Evolutionary conservation across 2,797 vertebrate genomes (phyloP).

Genomic region (Champsocephalus esox): DNA sequence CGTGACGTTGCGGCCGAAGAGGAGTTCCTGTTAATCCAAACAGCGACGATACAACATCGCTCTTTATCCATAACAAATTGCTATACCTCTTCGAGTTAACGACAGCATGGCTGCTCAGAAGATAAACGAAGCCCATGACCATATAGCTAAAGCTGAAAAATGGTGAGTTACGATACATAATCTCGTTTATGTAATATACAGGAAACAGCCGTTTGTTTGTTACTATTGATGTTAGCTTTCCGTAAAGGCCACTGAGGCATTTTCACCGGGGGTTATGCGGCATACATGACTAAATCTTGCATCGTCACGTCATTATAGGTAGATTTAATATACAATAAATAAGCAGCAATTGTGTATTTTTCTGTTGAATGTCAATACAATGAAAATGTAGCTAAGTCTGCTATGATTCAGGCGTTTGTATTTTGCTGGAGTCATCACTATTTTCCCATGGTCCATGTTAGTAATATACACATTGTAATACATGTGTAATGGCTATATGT

Average conservation of each 20-base stretch:
- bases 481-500: too few relatives aligned
- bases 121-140: slow-evolving; percentile 97
- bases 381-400: not conserved
- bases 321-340: not conserved
- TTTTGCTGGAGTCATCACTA: slow-evolving; percentile 1
- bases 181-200: not conserved
- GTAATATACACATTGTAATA: too few relatives aligned
- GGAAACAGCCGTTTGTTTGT: slow-evolving; percentile 3
- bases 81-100: not conserved
- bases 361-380: not conserved
- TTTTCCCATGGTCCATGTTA: too few relatives aligned
- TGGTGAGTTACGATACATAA: slow-evolving; percentile 81
- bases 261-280: slow-evolving; percentile 9
- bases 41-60: slow-evolving; percentile 43
- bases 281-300: not conserved
- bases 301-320: too few relatives aligned
- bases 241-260: slow-evolving; percentile 54
- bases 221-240: slow-evolving; percentile 49
- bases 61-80: not conserved
- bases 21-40: slow-evolving; percentile 77
- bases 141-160: slow-evolving; percentile 97
- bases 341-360: not conserved
- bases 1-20: slow-evolving; percentile 61
- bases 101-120: slow-evolving; percentile 94
- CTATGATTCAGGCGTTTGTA: not conserved